Base-by-base conservation (phyloP, 2,113 vertebrate species). In the Junco hyemalis region DNA sequence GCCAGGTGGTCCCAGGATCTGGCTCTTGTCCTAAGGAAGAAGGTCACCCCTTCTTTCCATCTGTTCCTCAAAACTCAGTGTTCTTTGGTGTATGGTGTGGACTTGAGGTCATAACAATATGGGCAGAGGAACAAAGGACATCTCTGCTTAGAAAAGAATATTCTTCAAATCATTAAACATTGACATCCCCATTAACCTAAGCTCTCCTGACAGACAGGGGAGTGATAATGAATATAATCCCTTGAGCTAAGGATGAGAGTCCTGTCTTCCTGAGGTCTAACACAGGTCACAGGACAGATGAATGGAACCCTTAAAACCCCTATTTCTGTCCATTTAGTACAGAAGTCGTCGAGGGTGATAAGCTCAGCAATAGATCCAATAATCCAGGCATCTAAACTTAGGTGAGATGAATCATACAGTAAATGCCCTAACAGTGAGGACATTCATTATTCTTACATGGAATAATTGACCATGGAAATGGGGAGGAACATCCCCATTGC, bases 171-270 rank as follows among this genome's bases (percentile, higher is more conserved):
- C 72, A 70, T 95, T 88, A 83, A 86, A 66, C 4, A 1, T 7
- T 87, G 93, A 93, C 86, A 86, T 83, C 4, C 24, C 76, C 64
- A 94, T 93, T 96, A 94, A 95, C 92, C 80, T 77, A 35, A 80
- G 26, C 42, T 88, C 5, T 8, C 60, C 81, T 86, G 82, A 80
- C 51, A 81, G 47, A 70, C 12, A 80, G n/a, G 19, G 18, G 40
- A 88, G 36, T 26, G 45, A 70, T 83, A 95, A 96, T 92, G 84
- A 83, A 81, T 92, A 50, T 59, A 92, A 93, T 73, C 42, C 68
- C 68, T 69, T 45, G 45, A 92, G 82, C 35, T 88, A 45, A 35
- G 10, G 42, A 93, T 65, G 26, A 93, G 36, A 94, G 24, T 66
- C 45, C 31, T 92, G 82, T 81, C 85, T 86, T 93, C 68, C 54